A percentile compares a stretch with the other conserved stretches of the same genome.
Conservation (phyloP, 2,113 vertebrate genomes). For the Ploceus nigricollis region DNA sequence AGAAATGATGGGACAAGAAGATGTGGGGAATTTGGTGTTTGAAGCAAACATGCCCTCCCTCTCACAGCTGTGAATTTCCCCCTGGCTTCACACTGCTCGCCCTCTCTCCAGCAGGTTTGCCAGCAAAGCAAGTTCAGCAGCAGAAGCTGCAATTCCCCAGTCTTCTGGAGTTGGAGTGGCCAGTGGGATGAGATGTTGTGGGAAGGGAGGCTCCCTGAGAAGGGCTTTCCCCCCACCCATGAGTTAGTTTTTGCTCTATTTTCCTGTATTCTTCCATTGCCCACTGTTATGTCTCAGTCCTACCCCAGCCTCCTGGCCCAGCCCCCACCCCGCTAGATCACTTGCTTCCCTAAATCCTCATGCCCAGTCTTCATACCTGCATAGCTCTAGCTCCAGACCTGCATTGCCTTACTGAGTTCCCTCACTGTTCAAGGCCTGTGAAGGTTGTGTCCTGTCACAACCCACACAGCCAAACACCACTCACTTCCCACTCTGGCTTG, state of each 20-base stretch:
- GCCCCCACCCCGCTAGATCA: not conserved
- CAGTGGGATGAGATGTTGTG: not conserved
- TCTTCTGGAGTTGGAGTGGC: not conserved
- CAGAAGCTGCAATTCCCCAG: not conserved
- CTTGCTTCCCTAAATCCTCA: not conserved
- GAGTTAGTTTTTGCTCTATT: not conserved
- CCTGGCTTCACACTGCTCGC: not conserved
- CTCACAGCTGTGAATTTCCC: not conserved
- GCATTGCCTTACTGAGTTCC: not conserved
- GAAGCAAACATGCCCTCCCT: fast-evolving
- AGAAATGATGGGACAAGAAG: not conserved
- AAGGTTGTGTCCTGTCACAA: not conserved
- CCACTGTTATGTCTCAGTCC: not conserved
- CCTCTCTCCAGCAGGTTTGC: not conserved
- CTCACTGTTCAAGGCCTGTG: not conserved
- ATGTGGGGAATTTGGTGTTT: fast-evolving
- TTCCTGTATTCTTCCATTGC: not conserved
- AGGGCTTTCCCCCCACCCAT: fast-evolving
- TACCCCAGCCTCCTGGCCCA: not conserved
- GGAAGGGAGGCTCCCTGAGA: not conserved
- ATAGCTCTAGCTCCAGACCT: not conserved
- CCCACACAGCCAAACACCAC: not conserved
- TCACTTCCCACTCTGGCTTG: not conserved
- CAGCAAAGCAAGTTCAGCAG: not conserved
- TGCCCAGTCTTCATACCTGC: not conserved